Conservation (phyloP, 1,140 invertebrate genomes). For the Melipona quadrifasciata region DNA sequence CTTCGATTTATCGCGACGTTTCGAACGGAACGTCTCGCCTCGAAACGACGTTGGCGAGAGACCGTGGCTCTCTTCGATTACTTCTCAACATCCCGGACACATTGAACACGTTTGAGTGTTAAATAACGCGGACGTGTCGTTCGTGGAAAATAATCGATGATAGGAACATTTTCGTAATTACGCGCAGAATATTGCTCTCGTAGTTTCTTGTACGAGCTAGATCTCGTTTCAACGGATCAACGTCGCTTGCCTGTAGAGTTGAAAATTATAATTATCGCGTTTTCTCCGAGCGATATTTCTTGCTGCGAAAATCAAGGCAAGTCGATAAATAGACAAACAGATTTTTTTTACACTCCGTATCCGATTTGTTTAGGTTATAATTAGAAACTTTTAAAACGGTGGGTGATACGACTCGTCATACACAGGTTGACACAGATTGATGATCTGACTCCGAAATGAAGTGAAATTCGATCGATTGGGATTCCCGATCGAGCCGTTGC, state of each 20-base stretch:
- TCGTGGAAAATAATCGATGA: constrained; percentile 3
- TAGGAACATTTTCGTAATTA: constrained; percentile 24
- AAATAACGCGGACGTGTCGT: constrained; percentile 19
- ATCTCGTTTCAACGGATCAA: background rate
- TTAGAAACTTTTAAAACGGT: background rate
- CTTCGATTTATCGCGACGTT: background rate
- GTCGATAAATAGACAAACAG: background rate
- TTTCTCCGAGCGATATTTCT: background rate
- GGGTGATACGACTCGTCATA: constrained; percentile 30
- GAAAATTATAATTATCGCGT: background rate
- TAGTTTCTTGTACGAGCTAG: too few relatives aligned
- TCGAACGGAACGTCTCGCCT: background rate
- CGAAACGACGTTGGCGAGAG: background rate
- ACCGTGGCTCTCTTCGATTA: background rate
- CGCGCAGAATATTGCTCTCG: constrained; percentile 15
- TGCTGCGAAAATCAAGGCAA: background rate
- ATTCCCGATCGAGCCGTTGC: constrained; percentile 40
- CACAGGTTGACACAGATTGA: constrained; percentile 32
- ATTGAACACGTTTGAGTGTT: background rate
- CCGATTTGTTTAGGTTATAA: background rate
- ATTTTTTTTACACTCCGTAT: too few relatives aligned
- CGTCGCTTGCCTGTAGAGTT: background rate
- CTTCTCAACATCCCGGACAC: background rate
- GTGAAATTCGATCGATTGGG: constrained; percentile 63
- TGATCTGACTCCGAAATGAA: constrained; percentile 61